A percentile compares a stretch with the other conserved stretches of the same genome.
Evolutionary conservation across 2,113 vertebrate genomes (phyloP).

Genomic region (Zeus faber): DNA sequence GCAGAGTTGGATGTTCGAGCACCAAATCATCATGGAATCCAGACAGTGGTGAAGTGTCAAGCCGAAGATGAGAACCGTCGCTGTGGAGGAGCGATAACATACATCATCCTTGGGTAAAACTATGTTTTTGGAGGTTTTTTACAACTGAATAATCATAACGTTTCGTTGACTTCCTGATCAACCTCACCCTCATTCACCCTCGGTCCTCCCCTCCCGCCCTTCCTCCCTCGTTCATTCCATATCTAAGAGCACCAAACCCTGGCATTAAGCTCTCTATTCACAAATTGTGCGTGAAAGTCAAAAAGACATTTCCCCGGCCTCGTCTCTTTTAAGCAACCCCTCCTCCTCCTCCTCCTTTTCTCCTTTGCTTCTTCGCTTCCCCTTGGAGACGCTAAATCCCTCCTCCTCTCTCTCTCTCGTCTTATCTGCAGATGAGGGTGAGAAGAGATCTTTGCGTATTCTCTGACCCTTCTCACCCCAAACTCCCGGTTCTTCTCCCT

Average conservation of each 20-base stretch:
- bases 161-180: too few species aligned
- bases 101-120: too few species aligned
- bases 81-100: too few species aligned
- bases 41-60: too few species aligned
- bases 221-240: neutral
- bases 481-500: too few species aligned
- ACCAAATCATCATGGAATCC: too few species aligned
- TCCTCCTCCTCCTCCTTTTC: constrained; percentile 19
- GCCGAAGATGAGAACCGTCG: too few species aligned
- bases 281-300: constrained; percentile 32
- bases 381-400: constrained; percentile 26
- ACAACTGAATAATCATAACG: too few species aligned
- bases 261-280: constrained; percentile 24
- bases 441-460: constrained; percentile 16
- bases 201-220: too few species aligned
- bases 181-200: too few species aligned
- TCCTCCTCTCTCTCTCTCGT: constrained; percentile 9
- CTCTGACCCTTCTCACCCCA: neutral
- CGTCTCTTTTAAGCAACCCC: constrained; percentile 18
- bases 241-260: constrained; percentile 22
- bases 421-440: constrained; percentile 13
- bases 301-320: constrained; percentile 32
- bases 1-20: too few species aligned
- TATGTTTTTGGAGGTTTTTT: too few species aligned
- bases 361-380: neutral